These are phyloP conservation scores for Hoplias malabaricus DNA, from an alignment of 2,113 vertebrate genomes.

Conservation along the genomic window DNA sequence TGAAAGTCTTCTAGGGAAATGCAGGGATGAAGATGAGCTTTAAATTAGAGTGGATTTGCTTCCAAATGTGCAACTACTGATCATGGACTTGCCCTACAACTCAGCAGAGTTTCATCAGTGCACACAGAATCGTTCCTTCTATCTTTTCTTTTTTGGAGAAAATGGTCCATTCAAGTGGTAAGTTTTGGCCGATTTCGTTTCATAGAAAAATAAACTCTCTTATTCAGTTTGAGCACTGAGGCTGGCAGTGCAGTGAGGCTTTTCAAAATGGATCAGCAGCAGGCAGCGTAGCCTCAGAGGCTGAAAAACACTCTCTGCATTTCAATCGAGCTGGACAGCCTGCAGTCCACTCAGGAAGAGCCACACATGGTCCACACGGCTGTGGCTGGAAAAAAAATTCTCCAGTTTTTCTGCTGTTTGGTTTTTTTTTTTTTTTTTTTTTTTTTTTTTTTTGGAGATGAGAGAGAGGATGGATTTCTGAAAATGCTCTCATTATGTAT, in stretches of 20 bases:
- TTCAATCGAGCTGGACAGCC: background rate
- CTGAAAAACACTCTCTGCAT: background rate
- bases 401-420: background rate
- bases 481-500: background rate
- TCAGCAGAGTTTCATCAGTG: background rate
- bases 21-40: slow-evolving; percentile 13
- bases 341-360: background rate
- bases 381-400: background rate
- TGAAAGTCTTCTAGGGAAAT: background rate
- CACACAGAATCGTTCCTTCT: background rate
- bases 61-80: background rate
- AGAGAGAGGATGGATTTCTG: background rate
- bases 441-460: too few relatives aligned
- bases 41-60: slow-evolving; percentile 14
- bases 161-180: background rate
- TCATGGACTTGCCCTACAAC: background rate
- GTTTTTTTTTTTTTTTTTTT: too few relatives aligned
- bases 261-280: slow-evolving; percentile 10
- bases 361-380: background rate
- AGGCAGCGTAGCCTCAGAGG: background rate
- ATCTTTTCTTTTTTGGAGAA: background rate
- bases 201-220: background rate
- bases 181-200: background rate
- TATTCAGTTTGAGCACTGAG: background rate
- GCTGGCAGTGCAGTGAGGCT: background rate